Conservation (phyloP, 2,113 vertebrate genomes). For the Anthoscopus minutus region DNA sequence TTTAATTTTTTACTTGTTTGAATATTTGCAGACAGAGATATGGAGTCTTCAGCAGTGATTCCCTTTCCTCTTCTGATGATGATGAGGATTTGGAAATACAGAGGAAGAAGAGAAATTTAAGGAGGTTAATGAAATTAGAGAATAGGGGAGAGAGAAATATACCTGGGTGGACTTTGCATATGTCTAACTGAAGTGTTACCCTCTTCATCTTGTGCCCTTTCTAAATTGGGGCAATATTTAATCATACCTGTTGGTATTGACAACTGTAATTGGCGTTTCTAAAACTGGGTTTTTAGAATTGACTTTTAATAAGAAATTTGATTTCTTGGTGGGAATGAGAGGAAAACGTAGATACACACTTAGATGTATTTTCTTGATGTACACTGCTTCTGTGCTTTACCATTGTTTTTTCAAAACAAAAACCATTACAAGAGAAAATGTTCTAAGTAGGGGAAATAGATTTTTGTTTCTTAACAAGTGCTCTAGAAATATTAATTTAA, state of each 20-base stretch:
- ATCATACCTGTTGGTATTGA: not conserved
- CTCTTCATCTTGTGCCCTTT: not conserved
- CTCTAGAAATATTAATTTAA: not conserved
- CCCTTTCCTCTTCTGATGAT: not conserved
- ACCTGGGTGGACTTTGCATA: not conserved
- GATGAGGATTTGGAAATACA: not conserved
- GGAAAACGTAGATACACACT: not conserved
- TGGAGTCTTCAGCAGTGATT: not conserved
- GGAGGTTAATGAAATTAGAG: conserved; percentile 71
- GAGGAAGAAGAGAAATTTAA: conserved; percentile 74
- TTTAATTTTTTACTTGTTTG: not conserved
- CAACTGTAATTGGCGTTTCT: not conserved
- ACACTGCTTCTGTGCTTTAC: not conserved
- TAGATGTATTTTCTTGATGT: not conserved
- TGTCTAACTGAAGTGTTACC: not conserved
- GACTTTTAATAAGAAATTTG: not conserved
- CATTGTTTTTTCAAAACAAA: not conserved
- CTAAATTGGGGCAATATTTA: not conserved
- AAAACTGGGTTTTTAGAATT: not conserved
- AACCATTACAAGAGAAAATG: not conserved
- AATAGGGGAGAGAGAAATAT: not conserved
- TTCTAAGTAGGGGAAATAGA: not conserved
- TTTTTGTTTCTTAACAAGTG: not conserved
- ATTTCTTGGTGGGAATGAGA: not conserved
- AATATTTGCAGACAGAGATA: not conserved